Percentiles rank a stretch among this genome's conserved stretches.
These are phyloP conservation scores for Vanessa cardui DNA, from an alignment of 2,888 invertebrate genomes.

Conservation along the genomic window DNA sequence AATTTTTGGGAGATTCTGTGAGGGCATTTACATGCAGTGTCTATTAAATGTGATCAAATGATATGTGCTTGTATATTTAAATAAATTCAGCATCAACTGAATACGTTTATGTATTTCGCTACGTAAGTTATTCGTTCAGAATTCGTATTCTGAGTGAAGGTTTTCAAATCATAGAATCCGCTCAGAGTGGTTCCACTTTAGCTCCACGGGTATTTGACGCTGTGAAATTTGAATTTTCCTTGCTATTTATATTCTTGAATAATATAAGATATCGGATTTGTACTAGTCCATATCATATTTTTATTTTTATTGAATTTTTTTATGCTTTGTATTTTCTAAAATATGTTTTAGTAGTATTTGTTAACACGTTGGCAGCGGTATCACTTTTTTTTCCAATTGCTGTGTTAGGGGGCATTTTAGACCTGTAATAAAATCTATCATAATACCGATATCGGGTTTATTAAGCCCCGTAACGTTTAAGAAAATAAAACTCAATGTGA, in stretches of 20 bases:
- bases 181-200: constrained; percentile 23
- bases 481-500: too few relatives aligned
- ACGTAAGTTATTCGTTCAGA: constrained; percentile 3
- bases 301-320: too few relatives aligned
- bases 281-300: too few relatives aligned
- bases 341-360: too few relatives aligned
- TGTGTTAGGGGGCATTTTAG: too few relatives aligned
- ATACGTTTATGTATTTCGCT: constrained; percentile 6
- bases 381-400: too few relatives aligned
- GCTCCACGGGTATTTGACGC: constrained; percentile 22
- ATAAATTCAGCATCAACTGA: background rate
- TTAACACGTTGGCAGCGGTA: too few relatives aligned
- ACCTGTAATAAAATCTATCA: too few relatives aligned
- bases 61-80: background rate
- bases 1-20: too few relatives aligned
- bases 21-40: background rate
- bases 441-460: too few relatives aligned
- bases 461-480: too few relatives aligned
- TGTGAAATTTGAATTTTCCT: constrained; percentile 26
- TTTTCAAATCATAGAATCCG: constrained; percentile 17
- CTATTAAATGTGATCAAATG: background rate
- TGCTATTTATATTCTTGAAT: constrained; percentile 24
- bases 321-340: too few relatives aligned
- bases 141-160: constrained; percentile 2
- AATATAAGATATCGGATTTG: constrained; percentile 11